Conservation (phyloP, 53 echinoderm and acorn worm species). For the Astropecten irregularis region DNA sequence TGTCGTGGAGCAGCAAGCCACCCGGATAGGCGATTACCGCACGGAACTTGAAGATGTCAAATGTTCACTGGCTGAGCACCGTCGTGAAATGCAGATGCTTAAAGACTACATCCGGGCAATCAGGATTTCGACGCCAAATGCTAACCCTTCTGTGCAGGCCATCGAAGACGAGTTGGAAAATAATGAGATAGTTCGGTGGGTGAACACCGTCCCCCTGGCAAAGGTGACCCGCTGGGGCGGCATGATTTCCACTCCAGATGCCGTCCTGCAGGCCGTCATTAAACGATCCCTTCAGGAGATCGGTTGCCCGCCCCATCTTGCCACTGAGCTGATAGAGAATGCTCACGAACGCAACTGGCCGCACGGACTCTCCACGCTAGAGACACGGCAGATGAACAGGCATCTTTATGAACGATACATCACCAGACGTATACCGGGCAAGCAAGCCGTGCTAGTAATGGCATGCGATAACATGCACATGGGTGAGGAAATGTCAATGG, state of each 20-base stretch:
- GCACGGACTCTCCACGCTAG: conserved; percentile 89
- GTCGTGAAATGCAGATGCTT: conserved; percentile 89
- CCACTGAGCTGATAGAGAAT: conserved; percentile 95
- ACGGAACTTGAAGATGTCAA: conserved; percentile 85
- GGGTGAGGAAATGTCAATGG: conserved; percentile 89
- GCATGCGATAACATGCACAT: conserved; percentile 93
- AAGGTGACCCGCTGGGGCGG: conserved; percentile 98
- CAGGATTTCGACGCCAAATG: conserved; percentile 83
- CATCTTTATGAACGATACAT: conserved; percentile 96
- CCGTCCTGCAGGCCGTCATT: conserved; percentile 96
- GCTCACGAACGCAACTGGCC: conserved; percentile 99
- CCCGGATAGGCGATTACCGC: conserved; percentile 68
- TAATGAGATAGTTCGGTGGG: conserved; percentile 95
- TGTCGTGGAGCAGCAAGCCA: conserved; percentile 79
- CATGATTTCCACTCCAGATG: conserved; percentile 99
- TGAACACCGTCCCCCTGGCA: conserved; percentile 87
- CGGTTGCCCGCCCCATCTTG: conserved; percentile 88
- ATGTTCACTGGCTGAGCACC: conserved; percentile 70
- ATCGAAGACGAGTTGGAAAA: conserved; percentile 97
- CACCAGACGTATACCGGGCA: conserved; percentile 91
- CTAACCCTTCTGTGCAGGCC: conserved; percentile 90
- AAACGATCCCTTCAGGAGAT: conserved; percentile 94
- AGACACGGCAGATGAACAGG: conserved; percentile 96
- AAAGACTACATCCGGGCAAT: conserved; percentile 97
- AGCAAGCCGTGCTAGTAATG: conserved; percentile 98